Base-by-base conservation (phyloP, 2,888 invertebrate genomes). In the Melanostoma scalare region DNA sequence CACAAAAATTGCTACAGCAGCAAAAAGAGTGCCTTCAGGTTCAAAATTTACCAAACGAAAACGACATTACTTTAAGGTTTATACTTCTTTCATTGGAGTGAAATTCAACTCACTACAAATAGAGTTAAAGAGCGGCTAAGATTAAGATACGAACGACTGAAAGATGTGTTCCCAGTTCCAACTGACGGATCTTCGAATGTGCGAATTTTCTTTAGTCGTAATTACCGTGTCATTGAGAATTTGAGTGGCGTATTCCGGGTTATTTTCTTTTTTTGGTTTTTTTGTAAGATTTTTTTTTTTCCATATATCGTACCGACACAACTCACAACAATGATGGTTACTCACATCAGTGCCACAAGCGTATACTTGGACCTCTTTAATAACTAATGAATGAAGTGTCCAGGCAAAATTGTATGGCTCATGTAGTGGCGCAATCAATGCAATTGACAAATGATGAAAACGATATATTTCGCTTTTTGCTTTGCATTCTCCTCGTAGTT, bases 401-500 rank as follows among this genome's bases (percentile, higher is more conserved):
- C 63, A 53, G 63, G 75, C 71, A 75, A 80, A 75, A 80, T 75
- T 75, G 74, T 52, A 72, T 78, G 77, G 33, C 55, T 50, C 68
- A 74, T 52, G 42, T 10, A 53, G 68, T 84, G 84, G 71, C 84
- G 84, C 79, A 78, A 84, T 75, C 74, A 56, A 61, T 56, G 67
- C 76, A 77, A 72, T 61, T 79, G 84, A 84, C 79, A 74, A 84
- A 79, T 84, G 84, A 71, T 46, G 65, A 52, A 78, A 73, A 73
- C 61, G 56, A 61, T 42, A 55, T 31, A 36, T 33, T 56, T 9
- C 35, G 36, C 6, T 52, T 9, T 31, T 9, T 50, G 33, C 20
- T 20, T 36, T 36, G 9, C 46, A 35, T 36, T 36, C 48, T 35
- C 33, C 33, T 60, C 20, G 33, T n/a, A 6, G 3, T 36, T 20